Conservation (phyloP, 1,140 invertebrate genomes). For the Sesamia nonagrioides region DNA sequence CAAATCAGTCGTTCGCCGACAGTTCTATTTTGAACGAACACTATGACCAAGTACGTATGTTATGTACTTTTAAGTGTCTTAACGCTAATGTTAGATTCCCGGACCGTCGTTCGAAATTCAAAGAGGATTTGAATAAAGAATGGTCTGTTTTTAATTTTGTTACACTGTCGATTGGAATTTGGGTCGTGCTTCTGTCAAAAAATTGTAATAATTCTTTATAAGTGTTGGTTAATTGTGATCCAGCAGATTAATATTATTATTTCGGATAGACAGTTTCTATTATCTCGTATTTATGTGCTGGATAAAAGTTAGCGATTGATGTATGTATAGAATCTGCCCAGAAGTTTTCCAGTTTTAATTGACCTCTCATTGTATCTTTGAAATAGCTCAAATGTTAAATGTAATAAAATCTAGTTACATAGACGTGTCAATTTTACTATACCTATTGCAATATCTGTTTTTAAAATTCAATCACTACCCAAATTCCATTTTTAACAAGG, state of each 20-base stretch:
- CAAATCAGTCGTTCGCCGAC: slow-evolving; percentile 1
- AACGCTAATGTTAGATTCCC: slow-evolving; percentile 41
- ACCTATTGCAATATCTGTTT: slow-evolving; percentile 15
- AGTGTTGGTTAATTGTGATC: not conserved
- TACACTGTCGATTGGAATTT: slow-evolving; percentile 3
- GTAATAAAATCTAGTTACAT: not conserved
- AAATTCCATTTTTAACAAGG: slow-evolving; percentile 15
- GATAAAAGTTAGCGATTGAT: not conserved
- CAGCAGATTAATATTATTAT: not conserved
- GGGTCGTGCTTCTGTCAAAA: slow-evolving; percentile 5
- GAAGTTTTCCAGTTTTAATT: not conserved
- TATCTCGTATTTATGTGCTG: not conserved
- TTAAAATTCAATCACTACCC: slow-evolving; percentile 3
- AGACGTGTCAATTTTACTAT: slow-evolving; percentile 23
- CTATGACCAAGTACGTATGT: slow-evolving; percentile 40
- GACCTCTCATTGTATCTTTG: no score
- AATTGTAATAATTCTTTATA: not conserved
- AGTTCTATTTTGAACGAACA: slow-evolving; percentile 44
- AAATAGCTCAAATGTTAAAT: not conserved
- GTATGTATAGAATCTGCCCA: not conserved
- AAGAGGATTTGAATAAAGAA: slow-evolving; percentile 19
- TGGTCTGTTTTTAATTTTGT: slow-evolving; percentile 37
- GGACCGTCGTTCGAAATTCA: slow-evolving; percentile 9
- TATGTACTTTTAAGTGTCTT: slow-evolving; percentile 53
- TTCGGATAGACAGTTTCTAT: not conserved